Conservation (phyloP, 2,113 vertebrate genomes). For the Thunnus maccoyii region DNA sequence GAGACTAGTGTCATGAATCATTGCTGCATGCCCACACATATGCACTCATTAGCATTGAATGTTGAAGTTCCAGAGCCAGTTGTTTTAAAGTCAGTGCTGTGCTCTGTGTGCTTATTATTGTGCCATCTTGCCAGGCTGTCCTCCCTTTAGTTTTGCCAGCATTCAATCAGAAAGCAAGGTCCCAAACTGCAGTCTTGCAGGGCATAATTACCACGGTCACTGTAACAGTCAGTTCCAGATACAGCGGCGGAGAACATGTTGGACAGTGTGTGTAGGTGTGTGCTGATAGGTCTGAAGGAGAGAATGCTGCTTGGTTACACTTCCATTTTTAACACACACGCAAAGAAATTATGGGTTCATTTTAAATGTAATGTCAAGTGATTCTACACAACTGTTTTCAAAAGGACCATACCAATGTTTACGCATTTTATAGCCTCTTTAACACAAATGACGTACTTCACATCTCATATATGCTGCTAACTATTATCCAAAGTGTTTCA, state of each 20-base stretch:
- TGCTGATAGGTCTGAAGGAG: slow-evolving; percentile 1
- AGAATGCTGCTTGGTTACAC: not conserved
- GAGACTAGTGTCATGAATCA: slow-evolving; percentile 48
- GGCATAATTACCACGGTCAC: slow-evolving; percentile 38
- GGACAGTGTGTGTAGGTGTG: slow-evolving; percentile 25
- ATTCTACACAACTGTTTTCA: not conserved
- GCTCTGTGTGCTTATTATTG: slow-evolving; percentile 55
- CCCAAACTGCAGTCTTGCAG: slow-evolving; percentile 51
- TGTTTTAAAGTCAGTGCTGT: slow-evolving; percentile 34
- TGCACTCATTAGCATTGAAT: slow-evolving; percentile 11
- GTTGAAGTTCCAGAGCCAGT: slow-evolving; percentile 32
- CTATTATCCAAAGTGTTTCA: too few species aligned
- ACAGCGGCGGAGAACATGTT: slow-evolving; percentile 14
- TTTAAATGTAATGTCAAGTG: not conserved
- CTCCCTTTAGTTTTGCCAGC: slow-evolving; percentile 61
- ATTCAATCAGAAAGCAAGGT: slow-evolving; percentile 52
- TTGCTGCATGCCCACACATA: slow-evolving; percentile 38
- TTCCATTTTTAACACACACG: not conserved
- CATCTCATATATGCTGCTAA: too few species aligned
- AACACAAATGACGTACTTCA: not conserved
- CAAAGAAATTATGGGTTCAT: not conserved
- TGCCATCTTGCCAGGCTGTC: slow-evolving; percentile 36
- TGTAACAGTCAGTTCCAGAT: slow-evolving; percentile 33
- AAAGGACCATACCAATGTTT: too few species aligned
- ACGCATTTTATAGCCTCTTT: not conserved